Evolutionary conservation across 2,113 vertebrate species (phyloP), one percentile per base, ranked within the genome.

Genomic region (Emydura subglobosa): DNA sequence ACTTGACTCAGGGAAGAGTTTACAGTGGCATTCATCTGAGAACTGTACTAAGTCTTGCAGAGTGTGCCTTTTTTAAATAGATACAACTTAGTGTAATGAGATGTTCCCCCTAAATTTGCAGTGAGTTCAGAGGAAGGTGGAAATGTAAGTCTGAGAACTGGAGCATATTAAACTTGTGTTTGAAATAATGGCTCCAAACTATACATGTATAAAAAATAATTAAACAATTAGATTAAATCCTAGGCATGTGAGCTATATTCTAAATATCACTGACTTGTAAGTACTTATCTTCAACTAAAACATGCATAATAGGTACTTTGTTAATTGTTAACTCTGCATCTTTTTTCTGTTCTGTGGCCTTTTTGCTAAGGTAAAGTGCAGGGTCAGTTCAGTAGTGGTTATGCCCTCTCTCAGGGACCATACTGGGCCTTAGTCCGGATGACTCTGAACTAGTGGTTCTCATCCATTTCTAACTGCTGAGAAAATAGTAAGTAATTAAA

Each of bases 271-370:
- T 61, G 82, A 90, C 17, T 53, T 90, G 34, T 5, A 57, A 39
- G 47, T 87, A 95, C 0, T 0, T 82, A 13, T n/a, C 88, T 88
- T 5, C 59, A 51, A 53, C 3, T 55, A 84, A 53, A 79, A 84
- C 10, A 25, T 55, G 59, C 1, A 5, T 47, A 86, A 82, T 34
- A 84, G 86, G 54, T 84, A 49, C 55, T 10, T 29, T 61, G 47
- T 94, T 91, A 92, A 94, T 95, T 10, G 47, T 96, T 94, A 94
- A 87, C 79, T 21, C 29, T 55, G 21, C 78, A 3, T 2, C 94
- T 96, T 94, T 54, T 94, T 82, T 92, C 65, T 96, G 68, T 83
- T 92, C 91, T 85, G 89, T 96, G 95, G 81, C 83, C 89, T 87
- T 94, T 87, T 86, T 93, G 92, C 84, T 47, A 17, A 87, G 90